Evolutionary conservation across 2,113 vertebrate genomes (phyloP).

Genomic region (Syngnathus typhle): DNA sequence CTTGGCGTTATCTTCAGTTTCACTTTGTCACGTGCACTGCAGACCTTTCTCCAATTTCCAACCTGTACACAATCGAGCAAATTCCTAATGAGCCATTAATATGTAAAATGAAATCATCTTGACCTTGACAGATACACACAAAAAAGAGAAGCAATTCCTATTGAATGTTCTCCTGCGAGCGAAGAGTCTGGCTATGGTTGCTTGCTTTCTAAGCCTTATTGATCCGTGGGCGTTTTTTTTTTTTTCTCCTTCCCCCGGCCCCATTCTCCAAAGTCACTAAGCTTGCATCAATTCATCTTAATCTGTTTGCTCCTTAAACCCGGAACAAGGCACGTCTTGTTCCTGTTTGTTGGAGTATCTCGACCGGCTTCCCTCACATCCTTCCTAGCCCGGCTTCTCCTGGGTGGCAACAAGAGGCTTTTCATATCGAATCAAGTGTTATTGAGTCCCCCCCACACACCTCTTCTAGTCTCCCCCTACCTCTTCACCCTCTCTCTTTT

Average conservation of each 20-base stretch:
- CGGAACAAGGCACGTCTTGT: constrained; percentile 76
- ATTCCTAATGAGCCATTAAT: neutral
- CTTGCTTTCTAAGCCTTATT: constrained; percentile 69
- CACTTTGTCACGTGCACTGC: constrained; percentile 37
- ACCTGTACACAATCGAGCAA: neutral
- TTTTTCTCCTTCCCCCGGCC: constrained; percentile 28
- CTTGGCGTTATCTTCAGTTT: constrained; percentile 51
- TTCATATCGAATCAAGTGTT: constrained; percentile 78
- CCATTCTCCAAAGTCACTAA: constrained; percentile 72
- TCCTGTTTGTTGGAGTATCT: constrained; percentile 70
- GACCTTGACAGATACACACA: neutral
- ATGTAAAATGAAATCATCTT: neutral
- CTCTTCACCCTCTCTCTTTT: constrained; percentile 54
- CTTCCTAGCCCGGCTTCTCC: constrained; percentile 63
- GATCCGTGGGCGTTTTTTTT: constrained; percentile 66
- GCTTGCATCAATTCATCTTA: constrained; percentile 75
- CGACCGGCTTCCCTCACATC: constrained; percentile 70
- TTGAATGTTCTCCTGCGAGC: constrained; percentile 58
- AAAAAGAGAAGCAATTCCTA: constrained; percentile 46
- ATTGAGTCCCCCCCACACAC: constrained; percentile 69
- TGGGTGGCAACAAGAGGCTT: constrained; percentile 75
- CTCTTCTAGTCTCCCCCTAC: constrained; percentile 59
- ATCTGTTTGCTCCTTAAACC: constrained; percentile 76
- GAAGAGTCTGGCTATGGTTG: constrained; percentile 62
- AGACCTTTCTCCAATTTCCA: neutral